Evolutionary conservation across 2,113 vertebrate species (phyloP), one percentile per base, ranked within the genome.

Genomic region (Dendropsophus ebraccatus): DNA sequence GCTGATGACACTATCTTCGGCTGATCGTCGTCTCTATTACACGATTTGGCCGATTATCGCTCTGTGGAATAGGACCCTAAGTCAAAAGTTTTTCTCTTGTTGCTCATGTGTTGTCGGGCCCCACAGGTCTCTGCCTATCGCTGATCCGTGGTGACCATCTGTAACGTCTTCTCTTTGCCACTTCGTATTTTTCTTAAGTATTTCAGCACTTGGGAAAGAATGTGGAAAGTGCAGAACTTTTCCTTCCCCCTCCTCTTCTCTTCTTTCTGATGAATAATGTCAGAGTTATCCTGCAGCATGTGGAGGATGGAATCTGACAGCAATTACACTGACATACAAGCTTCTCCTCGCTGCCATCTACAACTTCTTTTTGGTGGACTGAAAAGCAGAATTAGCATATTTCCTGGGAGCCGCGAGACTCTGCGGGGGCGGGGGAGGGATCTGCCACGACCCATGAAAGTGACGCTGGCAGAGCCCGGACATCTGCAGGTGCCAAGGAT

Each of bases 311-410:
- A 52, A 54, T 72, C 81, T 56, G 81, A 83, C 81, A 52, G 28
- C 67, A 72, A 73, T 83, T 54, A 83, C 30, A 73, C 17, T 82
- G 81, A 54, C 65, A 73, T 52, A 37, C 70, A 73, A 41, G 21
- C 45, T 45, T 45, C 37, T 45, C 11, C 35, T 45, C 37, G 9
- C 23, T 73, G 37, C 37, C 21, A 45, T 73, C 8, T 73, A 73
- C 19, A 41, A 54, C 14, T 30, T 77, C 9, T 21, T 75, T 25
- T 77, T 49, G 19, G 32, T 28, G 54, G 54, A 21, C 23, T 77
- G 12, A 79, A 41, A 28, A 75, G 52, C 52, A 0, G 10, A 21
- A 79, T 58, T 21, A 58, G 32, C 52, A 79, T 60, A 32, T 56
- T 35, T 35, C 41, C 76, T 41, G 19, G 45, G 72, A 25, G 45